Evolutionary conservation across 2,888 invertebrate species (phyloP).

Genomic region (Acanthosepion esculentum): DNA sequence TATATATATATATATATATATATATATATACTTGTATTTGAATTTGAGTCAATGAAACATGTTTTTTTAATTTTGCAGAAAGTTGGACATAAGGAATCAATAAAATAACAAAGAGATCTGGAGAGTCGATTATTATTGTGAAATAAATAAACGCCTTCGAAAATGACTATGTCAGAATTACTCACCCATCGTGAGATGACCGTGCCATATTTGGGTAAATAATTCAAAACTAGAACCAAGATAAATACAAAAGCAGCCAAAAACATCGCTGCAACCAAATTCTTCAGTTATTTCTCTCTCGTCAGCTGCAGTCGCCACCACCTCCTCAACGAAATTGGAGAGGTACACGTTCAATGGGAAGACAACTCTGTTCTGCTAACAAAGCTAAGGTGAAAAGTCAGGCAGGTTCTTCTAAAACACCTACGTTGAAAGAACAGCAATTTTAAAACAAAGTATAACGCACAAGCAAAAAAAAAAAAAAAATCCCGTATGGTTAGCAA

Average conservation of each 20-base stretch:
- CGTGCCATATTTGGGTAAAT: conserved; percentile 55
- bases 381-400: too few relatives aligned
- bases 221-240: conserved; percentile 61
- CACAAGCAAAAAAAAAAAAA: too few relatives aligned
- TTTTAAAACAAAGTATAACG: too few relatives aligned
- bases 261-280: conserved; percentile 58
- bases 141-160: background rate
- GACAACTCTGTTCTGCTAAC: background rate
- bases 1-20: background rate
- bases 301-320: background rate
- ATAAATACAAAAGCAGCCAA: conserved; percentile 62
- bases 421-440: too few relatives aligned
- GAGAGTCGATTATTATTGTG: too few relatives aligned
- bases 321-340: background rate
- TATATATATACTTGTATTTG: too few relatives aligned
- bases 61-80: background rate
- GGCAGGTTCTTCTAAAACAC: too few relatives aligned
- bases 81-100: background rate
- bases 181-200: conserved; percentile 53
- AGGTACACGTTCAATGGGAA: background rate
- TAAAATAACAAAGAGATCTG: background rate
- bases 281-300: background rate
- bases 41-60: background rate
- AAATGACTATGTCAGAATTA: background rate
- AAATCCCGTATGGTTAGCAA: too few relatives aligned